Evolutionary conservation across 53 echinoderm and acorn worm genomes (phyloP), one percentile per base, ranked within the genome.

Genomic region (Patiria pectinifera): DNA sequence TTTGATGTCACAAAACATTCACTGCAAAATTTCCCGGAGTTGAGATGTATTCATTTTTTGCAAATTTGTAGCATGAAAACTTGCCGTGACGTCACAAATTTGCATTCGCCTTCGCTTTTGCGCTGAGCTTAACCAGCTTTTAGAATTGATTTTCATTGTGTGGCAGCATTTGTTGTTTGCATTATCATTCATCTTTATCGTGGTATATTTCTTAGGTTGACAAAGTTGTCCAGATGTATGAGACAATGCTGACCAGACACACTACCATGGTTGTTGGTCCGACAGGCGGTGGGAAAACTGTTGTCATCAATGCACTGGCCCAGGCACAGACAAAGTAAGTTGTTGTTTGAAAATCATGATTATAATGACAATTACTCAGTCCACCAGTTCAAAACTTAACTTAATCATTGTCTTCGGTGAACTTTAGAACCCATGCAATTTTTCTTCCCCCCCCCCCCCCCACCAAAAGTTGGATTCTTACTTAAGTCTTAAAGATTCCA

Each of bases 221-320:
- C 89, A 99, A 99, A 93, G 99, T 99, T 5, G 97, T 99, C 21
- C 99, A 99, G 94, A 94, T 99, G 97, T 99, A 99, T 59, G 99
- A 99, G 94, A 99, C 99, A 7, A 99, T 99, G 99, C 60, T 99
- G 92, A 99, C 99, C 16, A 96, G 99, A 81, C 99, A 97, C 78
- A 99, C 99, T 14, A 96, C 99, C 25, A 99, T 99, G 99, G 96
- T 99, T 21, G 99, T 99, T 6, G 99, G 99, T 46, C 99, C 99
- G 45, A 99, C 99, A 4, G 99, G 99, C 21, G 99, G 99, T 45
- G 99, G 99, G 18, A 99, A 99, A 80, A 92, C 96, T 5, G 99
- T 99, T 11, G 99, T 99, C 80, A 99, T 99, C 95, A 99, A 99
- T 79, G 94, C 99, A 6, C 95, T 99, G 6, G 95, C 95, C 16